phyloP scores from a whole-genome alignment of 2,113 vertebrate genomes.

The Parotia lawesii region DNA sequence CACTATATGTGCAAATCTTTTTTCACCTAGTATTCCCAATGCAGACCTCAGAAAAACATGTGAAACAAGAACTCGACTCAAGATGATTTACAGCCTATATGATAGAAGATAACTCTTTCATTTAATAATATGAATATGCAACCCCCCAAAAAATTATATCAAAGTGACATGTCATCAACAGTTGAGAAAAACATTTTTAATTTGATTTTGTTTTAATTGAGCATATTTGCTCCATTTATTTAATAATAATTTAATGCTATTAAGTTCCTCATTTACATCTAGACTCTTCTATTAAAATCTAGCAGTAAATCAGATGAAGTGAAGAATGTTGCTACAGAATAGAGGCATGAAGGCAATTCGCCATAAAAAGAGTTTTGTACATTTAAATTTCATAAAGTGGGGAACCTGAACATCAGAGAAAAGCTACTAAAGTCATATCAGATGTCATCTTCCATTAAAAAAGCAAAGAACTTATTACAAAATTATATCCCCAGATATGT shows the following conservation, averaged over 20 bases:
- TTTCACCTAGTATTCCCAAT: background rate
- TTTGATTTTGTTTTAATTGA: background rate
- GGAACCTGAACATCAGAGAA: background rate
- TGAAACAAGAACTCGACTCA: background rate
- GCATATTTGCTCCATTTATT: background rate
- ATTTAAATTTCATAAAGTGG: background rate
- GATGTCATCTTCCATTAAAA: background rate
- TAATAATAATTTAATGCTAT: background rate
- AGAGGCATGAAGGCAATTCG: background rate
- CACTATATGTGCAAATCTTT: background rate
- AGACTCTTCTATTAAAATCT: background rate
- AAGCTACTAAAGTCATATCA: background rate
- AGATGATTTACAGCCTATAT: background rate
- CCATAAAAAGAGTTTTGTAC: background rate
- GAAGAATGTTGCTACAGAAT: background rate
- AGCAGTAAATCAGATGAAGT: background rate
- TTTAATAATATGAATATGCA: background rate
- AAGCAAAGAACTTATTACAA: background rate
- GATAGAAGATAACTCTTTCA: background rate
- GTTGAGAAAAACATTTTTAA: background rate
- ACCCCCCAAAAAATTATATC: background rate
- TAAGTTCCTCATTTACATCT: background rate
- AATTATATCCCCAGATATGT: background rate
- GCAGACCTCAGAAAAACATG: background rate
- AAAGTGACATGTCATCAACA: background rate